Base-by-base conservation (phyloP, 2,888 invertebrate genomes). In the Tetropium fuscum region DNA sequence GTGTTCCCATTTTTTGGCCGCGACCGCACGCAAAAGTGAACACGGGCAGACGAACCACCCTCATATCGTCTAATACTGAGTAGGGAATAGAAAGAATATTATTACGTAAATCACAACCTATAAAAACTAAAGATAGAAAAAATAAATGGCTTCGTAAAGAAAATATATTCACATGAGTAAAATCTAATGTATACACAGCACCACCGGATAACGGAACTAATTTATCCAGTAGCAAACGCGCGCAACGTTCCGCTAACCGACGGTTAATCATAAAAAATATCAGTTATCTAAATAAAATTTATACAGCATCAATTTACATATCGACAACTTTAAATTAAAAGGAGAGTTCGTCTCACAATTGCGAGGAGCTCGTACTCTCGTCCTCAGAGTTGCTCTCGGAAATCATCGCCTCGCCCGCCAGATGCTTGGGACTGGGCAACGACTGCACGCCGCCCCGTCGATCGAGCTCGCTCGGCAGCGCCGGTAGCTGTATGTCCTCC, bases 391-490 rank as follows among this genome's bases (percentile, higher is more conserved):
- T 85, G 58, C 85, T 85, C 58, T 86, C 88, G n/a, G 88, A 88
- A 22, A 88, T 86, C 86, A 88, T 88, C 38, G 88, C 88, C 75
- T 89, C 89, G 3, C 88, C 88, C 32, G 89, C 89, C 61, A 89
- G 86, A 72, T 88, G 88, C 76, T 89, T 88, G 10, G 88, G 88
- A 41, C 75, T 75, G 2, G 81, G 81, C 58, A 79, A 58, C 41
- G 79, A 71, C 59, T 74, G 72, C 55, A 69, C 68, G 18, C 70
- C 74, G 48, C 74, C 73, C 30, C 66, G 51, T 53, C 77, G 71
- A 40, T 78, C 78, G 53, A 82, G 77, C 66, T 81, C 81, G 55
- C 80, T 81, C 18, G 82, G 82, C 63, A 82, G 66, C 10, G 80
- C 78, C 2, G 81, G 81, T 44, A 82, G 60, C 47, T 74, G 75